Base-by-base conservation (phyloP, 1,140 invertebrate species). In the Rhyacophila brunnea region DNA sequence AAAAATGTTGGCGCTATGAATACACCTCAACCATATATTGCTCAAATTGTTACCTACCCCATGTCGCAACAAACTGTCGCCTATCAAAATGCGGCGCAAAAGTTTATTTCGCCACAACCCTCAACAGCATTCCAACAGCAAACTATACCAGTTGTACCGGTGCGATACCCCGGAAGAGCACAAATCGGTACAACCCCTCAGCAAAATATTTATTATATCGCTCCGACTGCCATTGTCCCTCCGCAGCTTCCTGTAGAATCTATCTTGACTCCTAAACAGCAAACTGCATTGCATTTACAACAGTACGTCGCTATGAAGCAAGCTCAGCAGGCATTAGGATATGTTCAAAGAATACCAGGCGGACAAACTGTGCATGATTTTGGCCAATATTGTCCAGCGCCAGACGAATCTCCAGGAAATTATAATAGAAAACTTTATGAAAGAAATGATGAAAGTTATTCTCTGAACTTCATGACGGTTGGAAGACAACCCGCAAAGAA, bases 251-350 rank as follows among this genome's bases (percentile, higher is more conserved):
- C 54, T 23, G 40, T 34, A 44, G 74, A 79, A 36, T 54, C 75
- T 38, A 71, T 66, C 0, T 71, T 77, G 35, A 62, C 60, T 44
- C 75, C 77, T 46, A 70, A 76, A 45, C 77, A 79, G 45, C 77
- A 79, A 61, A 79, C 77, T 0, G 75, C 73, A 0, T 67, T 79
- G 28, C 74, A 78, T 47, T 65, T 79, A 20, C 77, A 79, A 53
- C 77, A 79, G 56, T 79, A 78, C 53, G 77, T 79, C 0, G 77
- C 77, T 1, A 79, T 79, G 77, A 79, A 79, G 54, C 77, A 79
- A 68, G 77, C 77, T 0, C 77, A 79, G 49, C 77, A 79, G 54
- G 74, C 77, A 23, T 76, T 79, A 74, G 75, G 71, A 47, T 70
- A 71, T 1, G 64, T 73, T 13, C 75, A 76, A 60, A 68, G 75